phyloP scores from a whole-genome alignment of 2,888 invertebrate genomes.

The Podabrus alpinus region DNA sequence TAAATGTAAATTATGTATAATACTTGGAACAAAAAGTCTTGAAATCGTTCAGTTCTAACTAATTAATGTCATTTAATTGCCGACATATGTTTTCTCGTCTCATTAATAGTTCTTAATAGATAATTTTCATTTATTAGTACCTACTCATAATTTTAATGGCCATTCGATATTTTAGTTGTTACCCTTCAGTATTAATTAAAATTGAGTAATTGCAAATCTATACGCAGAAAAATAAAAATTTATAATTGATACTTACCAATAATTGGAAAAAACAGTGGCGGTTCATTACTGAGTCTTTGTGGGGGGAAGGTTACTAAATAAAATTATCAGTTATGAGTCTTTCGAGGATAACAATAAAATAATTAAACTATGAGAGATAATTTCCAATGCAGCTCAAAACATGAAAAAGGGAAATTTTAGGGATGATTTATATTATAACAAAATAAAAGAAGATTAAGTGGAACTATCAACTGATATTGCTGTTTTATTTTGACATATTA shows the following conservation, averaged over 20 bases:
- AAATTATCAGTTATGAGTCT: too few relatives aligned
- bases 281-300: background rate
- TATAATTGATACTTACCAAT: background rate
- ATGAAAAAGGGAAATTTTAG: background rate
- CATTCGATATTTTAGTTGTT: background rate
- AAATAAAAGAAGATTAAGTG: slow-evolving; percentile 19
- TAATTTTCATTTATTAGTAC: background rate
- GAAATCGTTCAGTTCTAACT: background rate
- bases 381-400: too few relatives aligned
- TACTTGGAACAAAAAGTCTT: background rate
- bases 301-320: background rate
- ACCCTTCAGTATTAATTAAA: background rate
- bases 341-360: too few relatives aligned
- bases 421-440: background rate
- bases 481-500: slow-evolving; percentile 36
- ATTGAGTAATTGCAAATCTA: background rate
- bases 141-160: background rate
- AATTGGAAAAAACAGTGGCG: background rate
- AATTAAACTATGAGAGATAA: too few relatives aligned
- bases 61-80: background rate
- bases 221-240: background rate
- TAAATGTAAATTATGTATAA: background rate
- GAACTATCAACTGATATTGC: slow-evolving; percentile 30
- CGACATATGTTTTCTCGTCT: background rate
- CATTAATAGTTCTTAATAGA: background rate